These are phyloP conservation scores for Myotis planiceps DNA, from an alignment of 2,797 vertebrate genomes.

Conservation along the genomic window DNA sequence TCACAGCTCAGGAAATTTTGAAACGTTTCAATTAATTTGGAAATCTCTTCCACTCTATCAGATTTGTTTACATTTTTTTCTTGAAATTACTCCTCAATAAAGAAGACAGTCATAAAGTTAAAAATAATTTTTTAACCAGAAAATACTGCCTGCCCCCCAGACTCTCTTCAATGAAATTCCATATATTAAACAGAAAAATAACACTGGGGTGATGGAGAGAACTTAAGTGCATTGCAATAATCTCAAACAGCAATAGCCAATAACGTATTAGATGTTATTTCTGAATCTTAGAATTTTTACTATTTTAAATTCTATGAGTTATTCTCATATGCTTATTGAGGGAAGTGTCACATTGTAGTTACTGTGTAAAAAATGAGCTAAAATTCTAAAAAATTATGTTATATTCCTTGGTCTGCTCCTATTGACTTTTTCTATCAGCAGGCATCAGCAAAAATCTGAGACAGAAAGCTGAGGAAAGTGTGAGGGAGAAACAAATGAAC, in stretches of 20 bases:
- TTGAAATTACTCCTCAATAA: not conserved
- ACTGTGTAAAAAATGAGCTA: not conserved
- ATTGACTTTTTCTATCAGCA: not conserved
- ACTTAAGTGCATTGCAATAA: too few relatives aligned
- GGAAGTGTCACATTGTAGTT: not conserved
- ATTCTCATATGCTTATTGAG: not conserved
- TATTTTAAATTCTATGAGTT: not conserved
- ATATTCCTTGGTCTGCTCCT: not conserved
- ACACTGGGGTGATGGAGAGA: not conserved
- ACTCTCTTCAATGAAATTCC: not conserved
- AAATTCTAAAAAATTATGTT: not conserved
- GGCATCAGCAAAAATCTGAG: not conserved
- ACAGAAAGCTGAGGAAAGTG: not conserved
- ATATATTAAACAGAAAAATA: not conserved
- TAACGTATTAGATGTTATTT: not conserved
- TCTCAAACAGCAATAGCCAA: not conserved
- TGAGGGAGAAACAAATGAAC: not conserved
- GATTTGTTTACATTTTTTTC: not conserved
- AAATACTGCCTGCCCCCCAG: not conserved
- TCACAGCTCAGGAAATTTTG: not conserved
- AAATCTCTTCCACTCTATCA: not conserved
- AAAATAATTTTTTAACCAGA: not conserved
- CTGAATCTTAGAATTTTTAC: not conserved
- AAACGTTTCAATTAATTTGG: conserved; percentile 20
- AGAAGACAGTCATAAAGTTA: not conserved